Evolutionary conservation across 2,113 vertebrate genomes (phyloP).

Genomic region (Cygnus atratus): DNA sequence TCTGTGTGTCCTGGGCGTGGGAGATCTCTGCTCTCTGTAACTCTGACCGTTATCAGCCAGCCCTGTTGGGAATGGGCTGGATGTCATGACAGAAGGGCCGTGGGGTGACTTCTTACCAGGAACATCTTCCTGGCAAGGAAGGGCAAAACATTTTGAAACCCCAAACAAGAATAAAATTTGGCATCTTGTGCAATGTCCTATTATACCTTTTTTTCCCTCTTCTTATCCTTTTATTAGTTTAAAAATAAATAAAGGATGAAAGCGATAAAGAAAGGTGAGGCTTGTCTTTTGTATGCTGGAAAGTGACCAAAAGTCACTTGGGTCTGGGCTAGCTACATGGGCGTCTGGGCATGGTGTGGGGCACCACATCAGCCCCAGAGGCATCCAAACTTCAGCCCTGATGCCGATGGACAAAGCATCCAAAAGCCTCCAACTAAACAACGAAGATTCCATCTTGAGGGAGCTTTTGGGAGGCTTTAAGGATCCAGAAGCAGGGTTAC

Average conservation of each 20-base stretch:
- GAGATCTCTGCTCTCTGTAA: neutral
- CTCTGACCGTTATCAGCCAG: neutral
- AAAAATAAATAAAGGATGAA: no score
- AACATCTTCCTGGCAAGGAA: no score
- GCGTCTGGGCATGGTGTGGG: fast-evolving
- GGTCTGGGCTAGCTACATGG: neutral
- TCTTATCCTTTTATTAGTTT: no score
- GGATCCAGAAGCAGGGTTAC: neutral
- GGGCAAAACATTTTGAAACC: no score
- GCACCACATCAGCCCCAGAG: neutral
- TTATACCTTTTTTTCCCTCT: no score
- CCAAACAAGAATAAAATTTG: no score
- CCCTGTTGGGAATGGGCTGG: neutral
- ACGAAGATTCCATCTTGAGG: neutral
- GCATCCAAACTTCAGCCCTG: neutral
- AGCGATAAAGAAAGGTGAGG: no score
- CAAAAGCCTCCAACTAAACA: neutral
- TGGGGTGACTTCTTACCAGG: neutral
- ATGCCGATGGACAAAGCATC: neutral
- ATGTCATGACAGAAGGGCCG: neutral
- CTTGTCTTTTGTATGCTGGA: no score
- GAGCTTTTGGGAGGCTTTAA: neutral
- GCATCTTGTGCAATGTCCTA: no score
- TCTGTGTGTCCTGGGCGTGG: neutral
- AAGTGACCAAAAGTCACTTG: neutral